Conservation (phyloP, 2,797 vertebrate species). For the Enteromius viviparus region DNA sequence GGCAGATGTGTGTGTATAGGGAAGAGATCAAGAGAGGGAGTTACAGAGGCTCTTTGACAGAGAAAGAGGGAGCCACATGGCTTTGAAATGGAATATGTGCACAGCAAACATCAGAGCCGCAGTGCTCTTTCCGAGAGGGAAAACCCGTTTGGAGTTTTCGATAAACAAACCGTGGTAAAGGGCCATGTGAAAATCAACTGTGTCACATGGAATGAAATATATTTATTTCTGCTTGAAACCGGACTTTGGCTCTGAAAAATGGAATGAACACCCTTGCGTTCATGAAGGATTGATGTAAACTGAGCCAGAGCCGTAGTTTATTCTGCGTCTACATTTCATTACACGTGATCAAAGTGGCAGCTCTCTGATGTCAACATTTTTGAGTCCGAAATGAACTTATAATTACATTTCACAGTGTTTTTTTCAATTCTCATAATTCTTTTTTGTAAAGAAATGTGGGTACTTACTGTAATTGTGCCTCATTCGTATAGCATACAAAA, state of each 20-base stretch:
- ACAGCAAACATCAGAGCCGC: constrained; percentile 68
- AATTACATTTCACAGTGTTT: constrained; percentile 24
- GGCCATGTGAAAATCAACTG: constrained; percentile 58
- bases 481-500: neutral
- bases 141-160: constrained; percentile 66
- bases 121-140: constrained; percentile 65
- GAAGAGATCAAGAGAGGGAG: constrained; percentile 63
- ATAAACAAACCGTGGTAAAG: constrained; percentile 69
- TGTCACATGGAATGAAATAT: constrained; percentile 57
- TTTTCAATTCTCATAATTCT: constrained; percentile 41
- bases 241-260: constrained; percentile 40
- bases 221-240: constrained; percentile 54
- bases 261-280: constrained; percentile 1
- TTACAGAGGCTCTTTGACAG: constrained; percentile 69
- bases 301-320: constrained; percentile 27
- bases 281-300: constrained; percentile 50
- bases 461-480: no score
- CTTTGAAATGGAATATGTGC: constrained; percentile 72
- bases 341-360: constrained; percentile 26
- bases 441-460: neutral
- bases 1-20: constrained; percentile 46
- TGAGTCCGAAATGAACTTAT: constrained; percentile 19
- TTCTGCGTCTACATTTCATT: constrained; percentile 26
- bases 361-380: constrained; percentile 15
- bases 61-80: constrained; percentile 51